Evolutionary conservation across 2,797 vertebrate species (phyloP).

Genomic region (Aselliscus stoliczkanus): DNA sequence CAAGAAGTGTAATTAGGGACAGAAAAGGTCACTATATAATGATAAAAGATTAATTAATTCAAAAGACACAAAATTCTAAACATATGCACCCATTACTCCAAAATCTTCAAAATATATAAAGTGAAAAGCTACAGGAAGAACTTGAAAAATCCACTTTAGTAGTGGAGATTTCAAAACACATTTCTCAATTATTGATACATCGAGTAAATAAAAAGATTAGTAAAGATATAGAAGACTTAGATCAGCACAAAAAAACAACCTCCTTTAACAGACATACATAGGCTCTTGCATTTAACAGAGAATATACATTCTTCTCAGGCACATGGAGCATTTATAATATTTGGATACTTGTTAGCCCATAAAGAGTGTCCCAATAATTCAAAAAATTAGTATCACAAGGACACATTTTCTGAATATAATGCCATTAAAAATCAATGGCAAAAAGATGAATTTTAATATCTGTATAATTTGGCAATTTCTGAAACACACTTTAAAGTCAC

Average conservation of each 20-base stretch:
- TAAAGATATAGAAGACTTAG: not conserved
- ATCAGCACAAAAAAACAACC: not conserved
- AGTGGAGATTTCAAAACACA: not conserved
- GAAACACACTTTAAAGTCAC: not conserved
- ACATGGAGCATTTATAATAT: not conserved
- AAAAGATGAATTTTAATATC: not conserved
- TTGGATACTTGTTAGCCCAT: not conserved
- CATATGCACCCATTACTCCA: not conserved
- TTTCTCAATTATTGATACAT: not conserved
- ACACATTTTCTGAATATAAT: not conserved
- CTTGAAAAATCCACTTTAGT: not conserved
- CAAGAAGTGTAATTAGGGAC: not conserved
- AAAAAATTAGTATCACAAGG: not conserved
- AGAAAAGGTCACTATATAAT: not conserved
- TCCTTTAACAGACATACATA: not conserved
- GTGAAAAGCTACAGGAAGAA: not conserved
- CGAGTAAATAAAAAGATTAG: not conserved
- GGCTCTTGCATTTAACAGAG: not conserved
- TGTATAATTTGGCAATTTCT: not conserved
- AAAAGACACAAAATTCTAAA: not conserved
- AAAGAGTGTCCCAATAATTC: not conserved
- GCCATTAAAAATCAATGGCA: not conserved
- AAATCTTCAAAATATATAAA: not conserved
- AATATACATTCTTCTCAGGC: not conserved
- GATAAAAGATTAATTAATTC: not conserved